Conservation (phyloP, 35 echinoderm and acorn worm species). For the Lytechinus variegatus region DNA sequence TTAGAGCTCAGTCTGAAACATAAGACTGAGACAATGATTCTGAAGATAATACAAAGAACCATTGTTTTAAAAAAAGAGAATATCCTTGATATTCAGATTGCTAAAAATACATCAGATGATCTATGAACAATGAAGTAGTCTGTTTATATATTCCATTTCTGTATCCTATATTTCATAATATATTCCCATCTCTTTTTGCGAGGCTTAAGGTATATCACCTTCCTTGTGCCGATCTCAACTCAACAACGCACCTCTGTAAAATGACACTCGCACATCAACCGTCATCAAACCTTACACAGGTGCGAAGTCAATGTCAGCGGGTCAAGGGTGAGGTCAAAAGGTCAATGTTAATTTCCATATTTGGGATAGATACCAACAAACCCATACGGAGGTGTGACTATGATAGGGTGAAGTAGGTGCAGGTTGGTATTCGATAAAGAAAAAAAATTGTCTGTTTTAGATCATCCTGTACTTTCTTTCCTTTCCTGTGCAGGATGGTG, state of each 20-base stretch:
- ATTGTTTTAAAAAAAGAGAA: background rate
- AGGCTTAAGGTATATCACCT: background rate
- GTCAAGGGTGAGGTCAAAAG: conserved; percentile 1
- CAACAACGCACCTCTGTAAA: background rate
- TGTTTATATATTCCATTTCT: background rate
- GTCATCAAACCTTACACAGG: conserved; percentile 14
- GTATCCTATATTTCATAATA: too few species aligned
- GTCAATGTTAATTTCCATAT: conserved; percentile 33
- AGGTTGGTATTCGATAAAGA: background rate
- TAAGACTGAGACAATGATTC: background rate
- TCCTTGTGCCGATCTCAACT: background rate
- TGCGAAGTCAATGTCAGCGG: conserved; percentile 20
- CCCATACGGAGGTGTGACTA: background rate
- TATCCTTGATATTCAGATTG: background rate
- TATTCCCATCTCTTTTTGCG: too few species aligned
- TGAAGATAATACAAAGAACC: background rate
- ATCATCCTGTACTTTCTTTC: background rate
- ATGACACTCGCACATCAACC: conserved; percentile 1
- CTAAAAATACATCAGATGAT: background rate
- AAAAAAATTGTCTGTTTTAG: background rate
- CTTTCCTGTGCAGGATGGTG: background rate
- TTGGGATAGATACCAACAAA: background rate
- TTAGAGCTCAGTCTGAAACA: background rate
- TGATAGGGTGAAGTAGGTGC: background rate
- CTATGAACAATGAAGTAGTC: conserved; percentile 9